Evolutionary conservation across 2,113 vertebrate genomes (phyloP), one percentile per base, ranked within the genome.

Genomic region (Carassius gibelio): DNA sequence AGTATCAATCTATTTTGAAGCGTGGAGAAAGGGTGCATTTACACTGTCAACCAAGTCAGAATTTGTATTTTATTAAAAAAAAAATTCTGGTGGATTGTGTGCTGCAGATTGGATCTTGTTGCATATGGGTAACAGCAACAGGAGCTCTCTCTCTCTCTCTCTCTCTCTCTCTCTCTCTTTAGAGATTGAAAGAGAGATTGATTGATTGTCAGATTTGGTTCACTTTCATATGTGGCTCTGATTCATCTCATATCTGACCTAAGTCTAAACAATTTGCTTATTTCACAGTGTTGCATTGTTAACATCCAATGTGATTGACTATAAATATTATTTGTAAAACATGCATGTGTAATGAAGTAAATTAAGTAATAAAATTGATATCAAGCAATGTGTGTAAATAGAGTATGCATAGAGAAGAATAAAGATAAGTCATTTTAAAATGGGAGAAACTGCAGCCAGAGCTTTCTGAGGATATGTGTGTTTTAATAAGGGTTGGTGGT

Each of bases 401-500:
- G 7, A 42, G 42, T 45, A 45, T 45, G 42, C 9, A 45, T 45
- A 64, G 13, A 64, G 62, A 30, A 26, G 5, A 13, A 26, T 62
- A 64, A 64, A 30, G 4, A 30, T 42, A 42, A 45, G 11, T 11
- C 23, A 23, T 26, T 26, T 13, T 64, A 26, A 26, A 38, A 3
- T 30, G 30, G 30, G 30, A 2, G 30, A 30, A 30, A 30, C 30
- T 61, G 21, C 21, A 64, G 21, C 17, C 34, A 62, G 36, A 64
- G 68, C 45, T 71, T 81, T 68, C 52, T 42, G 17, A 59, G 55
- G 57, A 14, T 89, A 36, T 23, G 78, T 83, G 78, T 83, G 89
- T 85, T 71, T 81, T 55, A 55, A 15, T 55, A 17, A 55, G 4
- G 15, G 50, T 55, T 17, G 50, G 34, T 26, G 15, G 15, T 68